phyloP scores from a whole-genome alignment of 2,113 vertebrate species.

The Labrus mixtus region DNA sequence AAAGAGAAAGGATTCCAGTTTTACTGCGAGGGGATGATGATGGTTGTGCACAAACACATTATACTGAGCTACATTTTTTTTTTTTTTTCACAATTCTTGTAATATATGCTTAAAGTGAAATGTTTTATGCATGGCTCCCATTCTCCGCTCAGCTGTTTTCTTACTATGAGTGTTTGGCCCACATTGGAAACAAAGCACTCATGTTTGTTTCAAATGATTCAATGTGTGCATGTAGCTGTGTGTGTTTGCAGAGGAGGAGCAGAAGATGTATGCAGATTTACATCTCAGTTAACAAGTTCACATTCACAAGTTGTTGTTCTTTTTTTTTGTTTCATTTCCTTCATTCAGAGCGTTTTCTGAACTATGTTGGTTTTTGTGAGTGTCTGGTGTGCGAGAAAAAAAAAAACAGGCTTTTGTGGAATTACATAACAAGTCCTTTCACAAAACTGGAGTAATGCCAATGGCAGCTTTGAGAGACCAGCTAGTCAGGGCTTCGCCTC shows the following conservation, averaged over 20 bases:
- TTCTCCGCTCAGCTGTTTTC: slow-evolving; percentile 17
- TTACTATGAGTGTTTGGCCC: background rate
- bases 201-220: background rate
- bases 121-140: slow-evolving; percentile 24
- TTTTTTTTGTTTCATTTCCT: background rate
- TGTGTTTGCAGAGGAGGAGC: background rate
- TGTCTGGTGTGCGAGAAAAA: slow-evolving; percentile 20
- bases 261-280: slow-evolving; percentile 3
- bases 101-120: slow-evolving; percentile 9
- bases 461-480: slow-evolving; percentile 67
- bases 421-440: slow-evolving; percentile 72
- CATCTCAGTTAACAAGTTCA: slow-evolving; percentile 24
- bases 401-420: slow-evolving; percentile 55
- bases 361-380: slow-evolving; percentile 32
- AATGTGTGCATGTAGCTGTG: background rate
- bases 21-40: background rate
- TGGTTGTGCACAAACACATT: slow-evolving; percentile 3
- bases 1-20: background rate
- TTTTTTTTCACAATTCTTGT: background rate
- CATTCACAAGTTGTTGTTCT: slow-evolving; percentile 1
- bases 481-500: slow-evolving; percentile 62
- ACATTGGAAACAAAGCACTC: slow-evolving; percentile 20
- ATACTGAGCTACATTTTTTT: background rate
- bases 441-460: slow-evolving; percentile 70
- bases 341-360: slow-evolving; percentile 10